phyloP scores from a whole-genome alignment of 2,888 invertebrate genomes.

The Machimus rusticus region DNA sequence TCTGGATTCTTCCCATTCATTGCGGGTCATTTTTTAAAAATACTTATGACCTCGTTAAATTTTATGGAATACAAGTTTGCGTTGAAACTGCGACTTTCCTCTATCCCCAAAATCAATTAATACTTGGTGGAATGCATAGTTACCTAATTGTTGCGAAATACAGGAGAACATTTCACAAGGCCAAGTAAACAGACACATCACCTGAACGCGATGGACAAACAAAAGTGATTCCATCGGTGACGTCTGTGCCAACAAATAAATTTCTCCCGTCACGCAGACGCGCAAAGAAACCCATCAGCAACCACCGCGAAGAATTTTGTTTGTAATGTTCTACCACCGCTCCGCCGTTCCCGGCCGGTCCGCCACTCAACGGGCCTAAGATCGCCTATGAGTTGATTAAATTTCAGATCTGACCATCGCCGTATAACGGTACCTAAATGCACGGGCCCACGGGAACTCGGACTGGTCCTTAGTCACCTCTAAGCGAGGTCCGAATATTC shows the following conservation, averaged over 20 bases:
- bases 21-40: not conserved
- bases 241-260: slow-evolving; percentile 18
- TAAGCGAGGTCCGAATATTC: slow-evolving; percentile 8
- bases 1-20: too few species aligned
- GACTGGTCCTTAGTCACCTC: not conserved
- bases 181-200: not conserved
- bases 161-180: not conserved
- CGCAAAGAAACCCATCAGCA: slow-evolving; percentile 4
- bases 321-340: not conserved
- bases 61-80: not conserved
- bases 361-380: not conserved
- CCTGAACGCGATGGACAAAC: not conserved
- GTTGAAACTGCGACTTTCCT: not conserved
- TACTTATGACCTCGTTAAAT: not conserved
- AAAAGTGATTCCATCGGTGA: slow-evolving; percentile 35
- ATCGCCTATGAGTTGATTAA: slow-evolving; percentile 6
- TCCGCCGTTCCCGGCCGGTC: not conserved
- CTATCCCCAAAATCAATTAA: not conserved
- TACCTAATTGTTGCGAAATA: not conserved
- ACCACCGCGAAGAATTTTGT: not conserved
- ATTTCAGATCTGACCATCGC: slow-evolving; percentile 16
- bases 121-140: not conserved
- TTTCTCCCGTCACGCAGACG: slow-evolving; percentile 11
- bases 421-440: slow-evolving; percentile 3
- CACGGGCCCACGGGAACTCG: not conserved